Conservation (phyloP, 2,797 vertebrate species). For the Alectoris magna region DNA sequence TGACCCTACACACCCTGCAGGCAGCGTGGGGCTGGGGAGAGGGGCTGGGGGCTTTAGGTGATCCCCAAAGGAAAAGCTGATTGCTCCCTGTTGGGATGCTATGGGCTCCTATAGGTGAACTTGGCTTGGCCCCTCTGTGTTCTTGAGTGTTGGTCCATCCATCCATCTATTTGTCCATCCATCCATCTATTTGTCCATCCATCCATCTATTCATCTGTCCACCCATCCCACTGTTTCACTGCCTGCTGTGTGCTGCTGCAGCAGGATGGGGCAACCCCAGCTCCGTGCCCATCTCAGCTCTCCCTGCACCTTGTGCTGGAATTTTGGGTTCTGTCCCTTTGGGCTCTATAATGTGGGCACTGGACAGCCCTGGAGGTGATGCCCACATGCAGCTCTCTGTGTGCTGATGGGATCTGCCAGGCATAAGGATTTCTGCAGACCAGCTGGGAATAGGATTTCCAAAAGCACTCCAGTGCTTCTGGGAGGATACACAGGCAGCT, state of each 20-base stretch:
- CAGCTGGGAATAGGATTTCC: neutral
- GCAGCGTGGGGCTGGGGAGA: neutral
- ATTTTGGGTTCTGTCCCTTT: neutral
- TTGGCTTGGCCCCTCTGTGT: neutral
- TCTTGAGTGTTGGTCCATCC: neutral
- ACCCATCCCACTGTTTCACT: neutral
- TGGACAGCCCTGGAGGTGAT: neutral
- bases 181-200: neutral
- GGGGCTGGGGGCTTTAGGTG: neutral
- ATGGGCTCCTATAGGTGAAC: neutral
- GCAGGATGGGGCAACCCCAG: neutral
- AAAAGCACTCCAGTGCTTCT: neutral
- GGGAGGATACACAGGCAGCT: neutral
- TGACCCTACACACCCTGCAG: fast-evolving
- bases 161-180: fast-evolving
- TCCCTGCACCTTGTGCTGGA: fast-evolving
- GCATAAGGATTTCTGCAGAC: fast-evolving
- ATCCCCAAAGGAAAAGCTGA: neutral
- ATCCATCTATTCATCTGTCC: neutral
- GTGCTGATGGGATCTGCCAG: neutral
- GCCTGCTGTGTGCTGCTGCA: neutral
- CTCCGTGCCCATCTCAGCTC: neutral
- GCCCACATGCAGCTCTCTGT: neutral
- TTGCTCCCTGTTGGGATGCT: neutral
- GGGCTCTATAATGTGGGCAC: neutral